Conservation (phyloP, 2,888 invertebrate genomes). For the Drosophila bunnanda region DNA sequence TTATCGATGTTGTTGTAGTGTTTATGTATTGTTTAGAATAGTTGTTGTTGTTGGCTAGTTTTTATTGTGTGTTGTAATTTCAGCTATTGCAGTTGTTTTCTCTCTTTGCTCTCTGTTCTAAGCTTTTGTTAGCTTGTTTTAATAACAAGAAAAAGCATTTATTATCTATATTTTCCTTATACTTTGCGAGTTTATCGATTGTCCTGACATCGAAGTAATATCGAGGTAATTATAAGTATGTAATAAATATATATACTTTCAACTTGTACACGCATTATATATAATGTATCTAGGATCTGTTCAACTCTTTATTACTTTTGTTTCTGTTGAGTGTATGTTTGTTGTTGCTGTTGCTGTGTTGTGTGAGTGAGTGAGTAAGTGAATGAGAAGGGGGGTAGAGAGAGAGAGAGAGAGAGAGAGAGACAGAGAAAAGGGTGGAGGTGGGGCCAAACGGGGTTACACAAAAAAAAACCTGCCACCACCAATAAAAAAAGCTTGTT, state of each 20-base stretch:
- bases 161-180: neutral
- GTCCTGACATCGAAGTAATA: neutral
- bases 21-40: neutral
- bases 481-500: slow-evolving; percentile 42
- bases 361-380: slow-evolving; percentile 6
- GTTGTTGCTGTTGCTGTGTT: slow-evolving; percentile 6
- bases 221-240: neutral
- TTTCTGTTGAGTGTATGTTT: slow-evolving; percentile 11
- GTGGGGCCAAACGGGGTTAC: slow-evolving; percentile 43
- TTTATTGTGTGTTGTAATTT: neutral
- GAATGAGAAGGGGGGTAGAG: neutral
- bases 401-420: slow-evolving; percentile 3
- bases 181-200: neutral
- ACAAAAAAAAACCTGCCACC: slow-evolving; percentile 44
- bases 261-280: slow-evolving; percentile 84
- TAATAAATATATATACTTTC: slow-evolving; percentile 5
- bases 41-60: slow-evolving; percentile 3
- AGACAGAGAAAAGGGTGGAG: slow-evolving; percentile 4
- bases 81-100: slow-evolving; percentile 1
- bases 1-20: slow-evolving; percentile 29
- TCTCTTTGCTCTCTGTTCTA: slow-evolving; percentile 6
- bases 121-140: neutral
- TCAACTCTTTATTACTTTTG: slow-evolving; percentile 9
- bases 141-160: neutral
- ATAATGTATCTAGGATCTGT: slow-evolving; percentile 48